Percentiles rank a stretch among this genome's conserved stretches.
phyloP scores from a whole-genome alignment of 2,888 invertebrate genomes.

The Congeria kusceri region DNA sequence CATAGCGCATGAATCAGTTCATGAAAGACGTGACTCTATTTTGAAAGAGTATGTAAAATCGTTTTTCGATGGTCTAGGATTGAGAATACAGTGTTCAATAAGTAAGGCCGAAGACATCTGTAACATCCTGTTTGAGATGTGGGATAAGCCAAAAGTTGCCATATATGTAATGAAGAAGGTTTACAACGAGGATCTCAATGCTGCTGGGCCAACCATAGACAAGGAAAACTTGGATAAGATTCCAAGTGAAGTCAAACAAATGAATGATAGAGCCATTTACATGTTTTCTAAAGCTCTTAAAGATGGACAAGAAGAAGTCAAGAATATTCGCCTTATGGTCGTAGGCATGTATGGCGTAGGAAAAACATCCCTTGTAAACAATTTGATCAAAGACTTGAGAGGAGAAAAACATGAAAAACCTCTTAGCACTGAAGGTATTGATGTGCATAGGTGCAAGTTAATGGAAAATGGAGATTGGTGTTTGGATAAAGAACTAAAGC shows the following conservation, averaged over 20 bases:
- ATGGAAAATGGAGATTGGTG: not conserved
- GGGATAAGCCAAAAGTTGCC: too few relatives aligned
- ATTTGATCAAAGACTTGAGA: conserved; percentile 9
- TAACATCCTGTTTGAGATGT: too few relatives aligned
- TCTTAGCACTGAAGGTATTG: conserved; percentile 1
- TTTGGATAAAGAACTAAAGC: not conserved
- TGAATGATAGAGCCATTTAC: conserved; percentile 20
- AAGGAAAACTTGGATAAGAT: not conserved
- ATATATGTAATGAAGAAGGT: too few relatives aligned
- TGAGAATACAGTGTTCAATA: too few relatives aligned
- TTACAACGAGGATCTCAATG: too few relatives aligned
- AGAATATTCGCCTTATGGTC: conserved; percentile 47
- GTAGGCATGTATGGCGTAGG: conserved; percentile 54
- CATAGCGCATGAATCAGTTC: too few relatives aligned
- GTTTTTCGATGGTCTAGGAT: too few relatives aligned
- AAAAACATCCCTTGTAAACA: conserved; percentile 47
- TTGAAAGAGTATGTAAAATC: too few relatives aligned
- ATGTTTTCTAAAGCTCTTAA: conserved; percentile 27
- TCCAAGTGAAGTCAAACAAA: conserved; percentile 4
- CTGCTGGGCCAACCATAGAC: too few relatives aligned
- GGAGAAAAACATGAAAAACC: too few relatives aligned
- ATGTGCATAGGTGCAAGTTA: not conserved
- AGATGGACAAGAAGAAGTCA: conserved; percentile 24
- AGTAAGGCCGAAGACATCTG: too few relatives aligned
- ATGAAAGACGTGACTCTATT: too few relatives aligned